Conservation (phyloP, 2,888 invertebrate genomes). For the Drosophila limbata region DNA sequence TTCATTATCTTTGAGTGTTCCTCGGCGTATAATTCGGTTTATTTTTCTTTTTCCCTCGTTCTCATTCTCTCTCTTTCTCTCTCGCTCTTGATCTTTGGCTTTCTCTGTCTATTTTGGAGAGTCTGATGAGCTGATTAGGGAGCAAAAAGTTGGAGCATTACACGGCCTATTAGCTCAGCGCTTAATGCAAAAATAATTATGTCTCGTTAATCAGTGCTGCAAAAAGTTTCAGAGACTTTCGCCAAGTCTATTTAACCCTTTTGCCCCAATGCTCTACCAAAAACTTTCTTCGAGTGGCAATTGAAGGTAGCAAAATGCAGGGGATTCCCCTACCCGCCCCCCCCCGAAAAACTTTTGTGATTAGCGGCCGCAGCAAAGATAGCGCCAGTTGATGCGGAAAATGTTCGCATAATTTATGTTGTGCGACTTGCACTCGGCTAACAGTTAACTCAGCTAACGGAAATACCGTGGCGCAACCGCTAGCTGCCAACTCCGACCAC, state of each 20-base stretch:
- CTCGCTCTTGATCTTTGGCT: background rate
- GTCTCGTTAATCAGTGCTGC: constrained; percentile 73
- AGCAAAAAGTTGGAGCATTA: constrained; percentile 58
- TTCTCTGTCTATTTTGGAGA: constrained; percentile 14
- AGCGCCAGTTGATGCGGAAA: constrained; percentile 73
- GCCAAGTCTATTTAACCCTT: constrained; percentile 59
- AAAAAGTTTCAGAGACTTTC: constrained; percentile 67
- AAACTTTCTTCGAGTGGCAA: constrained; percentile 62
- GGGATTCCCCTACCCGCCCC: background rate
- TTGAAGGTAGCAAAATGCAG: constrained; percentile 69
- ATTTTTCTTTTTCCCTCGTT: background rate
- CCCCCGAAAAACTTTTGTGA: constrained; percentile 74
- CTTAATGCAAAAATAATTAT: constrained; percentile 80
- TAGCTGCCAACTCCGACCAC: constrained; percentile 8
- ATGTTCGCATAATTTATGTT: constrained; percentile 77
- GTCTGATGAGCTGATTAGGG: constrained; percentile 73
- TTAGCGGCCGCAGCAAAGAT: constrained; percentile 67
- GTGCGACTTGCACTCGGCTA: constrained; percentile 60
- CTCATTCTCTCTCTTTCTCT: background rate
- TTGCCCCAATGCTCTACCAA: constrained; percentile 13
- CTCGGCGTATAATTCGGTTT: constrained; percentile 48
- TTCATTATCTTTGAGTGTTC: constrained; percentile 83
- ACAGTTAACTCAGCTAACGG: constrained; percentile 59
- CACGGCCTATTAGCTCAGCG: constrained; percentile 75
- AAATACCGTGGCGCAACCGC: constrained; percentile 66